Evolutionary conservation across 2,797 vertebrate genomes (phyloP), one percentile per base, ranked within the genome.

Genomic region (Pachyuromys duprasi): DNA sequence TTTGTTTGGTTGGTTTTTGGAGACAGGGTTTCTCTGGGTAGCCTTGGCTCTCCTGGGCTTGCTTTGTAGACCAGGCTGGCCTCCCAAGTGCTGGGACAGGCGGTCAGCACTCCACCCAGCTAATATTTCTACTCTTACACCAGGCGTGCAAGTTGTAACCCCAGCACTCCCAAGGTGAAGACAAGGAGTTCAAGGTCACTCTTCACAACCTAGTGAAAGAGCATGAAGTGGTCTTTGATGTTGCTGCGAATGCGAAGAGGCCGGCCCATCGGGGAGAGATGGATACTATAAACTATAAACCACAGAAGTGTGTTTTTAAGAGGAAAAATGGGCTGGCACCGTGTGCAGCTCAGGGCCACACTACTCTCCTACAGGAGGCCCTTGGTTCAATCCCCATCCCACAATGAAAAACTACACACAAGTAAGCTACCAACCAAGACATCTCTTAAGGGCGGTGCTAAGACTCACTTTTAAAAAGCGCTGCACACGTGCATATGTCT

Each of bases 391-490:
- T 31, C 53, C 17, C 36, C 31, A 22, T 12, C 49, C 22, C 33
- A 55, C 24, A 65, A 70, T 70, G 39, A 60, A 74, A 72, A 87
- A 72, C n/a, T n/a, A n/a, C 8, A 39, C 6, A 72, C 14, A 72
- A 15, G 24, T 22, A 45, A 65, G 57, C 17, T 49, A 45, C 62
- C 15, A 18, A 22, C 62, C 33, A 17, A 67, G 28, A 49, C 24
- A 24, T 6, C 26, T 63, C 24, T 33, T 22, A 49, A 86, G 65
- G 8, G 12, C 55, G 94, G 53, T 26, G 11, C 18, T 45, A 88
- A 36, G 63, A 90, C 81, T 70, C 17, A 20, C 80, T 89, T 33
- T 91, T 89, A 67, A 75, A 76, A 93, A 95, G 45, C 11, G 15
- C 49, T 62, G 74, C n/a, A 70, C 57, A 62, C 39, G 8, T n/a